Evolutionary conservation across 2,113 vertebrate genomes (phyloP).

Genomic region (Saguinus midas): DNA sequence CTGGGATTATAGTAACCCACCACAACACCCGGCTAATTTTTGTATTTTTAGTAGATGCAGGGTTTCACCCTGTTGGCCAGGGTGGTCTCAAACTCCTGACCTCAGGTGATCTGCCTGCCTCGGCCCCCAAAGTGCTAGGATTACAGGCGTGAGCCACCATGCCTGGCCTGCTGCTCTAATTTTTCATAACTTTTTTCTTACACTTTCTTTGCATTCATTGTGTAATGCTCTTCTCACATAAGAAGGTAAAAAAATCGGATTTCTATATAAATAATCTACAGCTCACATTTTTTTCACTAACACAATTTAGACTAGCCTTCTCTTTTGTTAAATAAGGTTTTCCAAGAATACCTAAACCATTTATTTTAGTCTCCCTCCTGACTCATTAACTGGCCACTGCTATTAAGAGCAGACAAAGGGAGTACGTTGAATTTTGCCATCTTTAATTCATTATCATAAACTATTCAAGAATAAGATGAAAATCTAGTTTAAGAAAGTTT

Average conservation of each 20-base stretch:
- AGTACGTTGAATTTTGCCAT: neutral
- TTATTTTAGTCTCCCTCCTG: neutral
- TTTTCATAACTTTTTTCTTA: neutral
- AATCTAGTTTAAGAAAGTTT: conserved; percentile 33
- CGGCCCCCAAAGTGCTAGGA: too few species aligned
- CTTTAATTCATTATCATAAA: neutral
- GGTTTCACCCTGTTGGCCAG: too few species aligned
- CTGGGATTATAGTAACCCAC: too few species aligned
- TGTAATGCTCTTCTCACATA: neutral
- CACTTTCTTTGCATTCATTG: neutral
- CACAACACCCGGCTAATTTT: too few species aligned
- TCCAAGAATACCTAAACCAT: neutral
- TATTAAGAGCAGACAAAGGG: neutral
- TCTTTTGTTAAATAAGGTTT: neutral
- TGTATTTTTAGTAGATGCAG: too few species aligned
- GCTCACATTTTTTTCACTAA: neutral
- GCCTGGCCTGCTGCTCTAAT: neutral
- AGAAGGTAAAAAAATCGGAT: neutral
- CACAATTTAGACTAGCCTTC: neutral
- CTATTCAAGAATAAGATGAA: neutral
- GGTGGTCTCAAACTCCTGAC: too few species aligned
- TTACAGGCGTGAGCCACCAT: too few species aligned
- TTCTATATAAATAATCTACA: neutral
- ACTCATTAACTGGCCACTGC: neutral
- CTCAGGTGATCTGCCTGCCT: too few species aligned